A percentile compares a stretch with the other conserved stretches of the same genome.
Conservation (phyloP, 1,140 invertebrate genomes). For the Euura saliciscinereae region DNA sequence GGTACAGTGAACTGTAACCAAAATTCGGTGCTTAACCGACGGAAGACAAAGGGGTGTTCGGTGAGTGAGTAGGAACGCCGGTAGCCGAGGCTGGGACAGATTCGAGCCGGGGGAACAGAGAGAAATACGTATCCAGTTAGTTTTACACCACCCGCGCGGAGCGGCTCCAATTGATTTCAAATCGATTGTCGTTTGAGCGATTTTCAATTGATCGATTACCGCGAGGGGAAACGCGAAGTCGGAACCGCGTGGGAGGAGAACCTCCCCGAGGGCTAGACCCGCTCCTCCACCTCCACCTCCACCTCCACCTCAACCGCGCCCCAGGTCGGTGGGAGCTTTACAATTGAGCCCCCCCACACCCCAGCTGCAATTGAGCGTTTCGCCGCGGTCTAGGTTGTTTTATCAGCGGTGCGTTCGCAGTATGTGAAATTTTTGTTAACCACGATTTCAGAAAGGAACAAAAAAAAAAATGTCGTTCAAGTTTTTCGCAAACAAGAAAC, state of each 20-base stretch:
- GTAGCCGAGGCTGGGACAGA: constrained; percentile 29
- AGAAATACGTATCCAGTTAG: constrained; percentile 58
- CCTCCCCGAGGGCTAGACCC: neutral
- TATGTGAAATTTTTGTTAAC: neutral
- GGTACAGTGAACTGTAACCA: constrained; percentile 46
- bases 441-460: neutral
- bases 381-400: neutral
- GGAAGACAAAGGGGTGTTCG: constrained; percentile 42
- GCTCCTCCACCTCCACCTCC: neutral
- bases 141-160: constrained; percentile 43
- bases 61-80: constrained; percentile 27
- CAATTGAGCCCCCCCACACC: neutral
- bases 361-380: neutral
- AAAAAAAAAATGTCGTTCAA: too few species aligned
- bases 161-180: constrained; percentile 55
- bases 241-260: neutral
- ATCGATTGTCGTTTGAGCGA: constrained; percentile 56
- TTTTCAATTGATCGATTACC: constrained; percentile 57
- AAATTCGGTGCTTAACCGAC: constrained; percentile 47
- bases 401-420: neutral
- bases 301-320: neutral
- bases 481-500: too few species aligned
- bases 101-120: constrained; percentile 33
- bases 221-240: constrained; percentile 18
- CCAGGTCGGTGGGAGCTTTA: neutral